Evolutionary conservation across 2,888 invertebrate species (phyloP), one percentile per base, ranked within the genome.

Genomic region (Cancer borealis): DNA sequence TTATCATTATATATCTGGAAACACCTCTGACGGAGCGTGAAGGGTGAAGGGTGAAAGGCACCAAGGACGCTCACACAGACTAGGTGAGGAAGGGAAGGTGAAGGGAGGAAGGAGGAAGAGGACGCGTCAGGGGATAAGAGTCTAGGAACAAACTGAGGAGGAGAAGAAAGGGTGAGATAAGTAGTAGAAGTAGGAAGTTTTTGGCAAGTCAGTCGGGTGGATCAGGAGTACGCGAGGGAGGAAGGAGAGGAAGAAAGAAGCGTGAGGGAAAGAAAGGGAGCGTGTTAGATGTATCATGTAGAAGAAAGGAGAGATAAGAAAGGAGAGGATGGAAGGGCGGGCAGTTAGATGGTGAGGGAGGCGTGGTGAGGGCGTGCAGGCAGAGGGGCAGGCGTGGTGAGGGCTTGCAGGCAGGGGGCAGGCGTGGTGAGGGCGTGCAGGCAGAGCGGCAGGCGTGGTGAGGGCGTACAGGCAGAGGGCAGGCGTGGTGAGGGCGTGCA

Each of bases 191-290:
- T 26, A 91, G 73, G 73, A 30, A 73, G 73, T 46, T 60, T 39
- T 66, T 73, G 91, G 39, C 45, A 66, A 73, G 73, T 54, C 66
- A 73, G 91, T 6, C 45, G 66, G 46, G 10, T 45, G 46, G 45
- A 91, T 45, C 45, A 66, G 8, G 66, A 73, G 47, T n/a, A 49
- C 4, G 88, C 60, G 66, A 30, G 60, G 26, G 60, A 60, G 14
- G 88, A 21, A 87, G 60, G 88, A 87, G 21, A 60, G n/a, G 60
- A 47, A 60, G 66, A 73, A 79, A 91, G 73, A 73, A 8, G 73
- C 10, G 26, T 14, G 47, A 45, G 45, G 39, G 79, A 21, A 60
- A 17, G 66, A 46, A 26, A 88, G 47, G 47, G 49, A 88, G n/a
- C 21, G 45, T 46, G 30, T 88, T 88, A 30, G 45, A 47, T 88